Evolutionary conservation across 2,113 vertebrate genomes (phyloP), one percentile per base, ranked within the genome.

Genomic region (Blennius ocellaris): DNA sequence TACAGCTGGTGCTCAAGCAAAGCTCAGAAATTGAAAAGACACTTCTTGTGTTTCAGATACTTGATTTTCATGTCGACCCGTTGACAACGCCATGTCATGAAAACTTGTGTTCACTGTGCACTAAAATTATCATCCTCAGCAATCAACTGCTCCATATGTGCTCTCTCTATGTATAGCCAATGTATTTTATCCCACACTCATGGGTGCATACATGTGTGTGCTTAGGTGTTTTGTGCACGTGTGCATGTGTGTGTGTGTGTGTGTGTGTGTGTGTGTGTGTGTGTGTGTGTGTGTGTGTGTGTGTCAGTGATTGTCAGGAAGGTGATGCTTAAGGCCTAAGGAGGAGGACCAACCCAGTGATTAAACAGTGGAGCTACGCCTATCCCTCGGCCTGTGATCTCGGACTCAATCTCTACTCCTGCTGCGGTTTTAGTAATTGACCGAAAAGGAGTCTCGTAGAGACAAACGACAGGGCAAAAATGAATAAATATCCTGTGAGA

Each of bases 341-440:
- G 79, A 81, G 55, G 67, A 40, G 50, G 47, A 47, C 74, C 86
- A 76, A 85, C 82, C 89, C 84, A 47, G 64, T 65, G 8, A 50
- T 93, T 93, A 84, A 47, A 67, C 44, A 63, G 61, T 64, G 5
- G 52, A 78, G 56, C 7, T 2, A 76, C 52, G 67, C 86, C 88
- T 48, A n/a, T 56, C 68, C n/a, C 0, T 15, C 44, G 36, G 43
- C 43, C 54, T 84, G 16, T 83, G 69, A 81, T 73, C 77, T 77
- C 59, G 4, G 48, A 40, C 52, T 63, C n/a, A 1, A 74, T 71
- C 70, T 66, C 44, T 41, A 5, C 52, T 53, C 17, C 47, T 40
- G 21, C 36, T 44, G 73, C 6, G 2, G 49, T 58, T 48, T 11
- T 39, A 21, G 45, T 3, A 7, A 5, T 37, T 58, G 12, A 47